phyloP scores from a whole-genome alignment of 1,140 invertebrate species.

The Arctopsyche grandis region DNA sequence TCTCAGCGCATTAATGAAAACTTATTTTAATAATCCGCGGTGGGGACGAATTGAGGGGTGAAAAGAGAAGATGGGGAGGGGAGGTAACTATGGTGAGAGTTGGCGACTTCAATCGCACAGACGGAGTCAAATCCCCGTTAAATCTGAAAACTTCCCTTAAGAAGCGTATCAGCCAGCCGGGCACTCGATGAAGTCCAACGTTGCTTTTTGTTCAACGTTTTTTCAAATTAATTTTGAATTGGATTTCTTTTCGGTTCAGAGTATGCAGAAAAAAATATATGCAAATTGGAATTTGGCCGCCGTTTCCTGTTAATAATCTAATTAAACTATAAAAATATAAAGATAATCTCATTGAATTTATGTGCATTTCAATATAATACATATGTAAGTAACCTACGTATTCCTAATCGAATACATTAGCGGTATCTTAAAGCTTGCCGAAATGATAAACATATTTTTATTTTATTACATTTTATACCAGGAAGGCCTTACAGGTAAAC shows the following conservation, averaged over 20 bases:
- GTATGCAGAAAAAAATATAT: too few relatives aligned
- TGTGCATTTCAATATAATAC: too few relatives aligned
- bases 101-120: slow-evolving; percentile 29
- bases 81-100: not conserved
- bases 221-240: slow-evolving; percentile 14
- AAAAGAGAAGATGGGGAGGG: not conserved
- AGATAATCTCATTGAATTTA: too few relatives aligned
- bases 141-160: slow-evolving; percentile 36
- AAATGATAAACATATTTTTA: too few relatives aligned
- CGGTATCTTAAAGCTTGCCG: too few relatives aligned
- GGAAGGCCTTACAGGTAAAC: too few relatives aligned
- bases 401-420: too few relatives aligned
- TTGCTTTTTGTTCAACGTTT: not conserved
- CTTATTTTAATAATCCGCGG: slow-evolving; percentile 43
- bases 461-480: too few relatives aligned
- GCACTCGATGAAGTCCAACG: not conserved
- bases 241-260: not conserved
- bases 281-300: too few relatives aligned
- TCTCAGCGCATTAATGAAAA: slow-evolving; percentile 38
- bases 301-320: too few relatives aligned
- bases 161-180: slow-evolving; percentile 5
- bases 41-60: not conserved
- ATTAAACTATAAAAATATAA: too few relatives aligned
- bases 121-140: slow-evolving; percentile 43
- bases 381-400: too few relatives aligned